These are phyloP conservation scores for Muraenolepis orangiensis DNA, from an alignment of 2,797 vertebrate species.

Conservation along the genomic window DNA sequence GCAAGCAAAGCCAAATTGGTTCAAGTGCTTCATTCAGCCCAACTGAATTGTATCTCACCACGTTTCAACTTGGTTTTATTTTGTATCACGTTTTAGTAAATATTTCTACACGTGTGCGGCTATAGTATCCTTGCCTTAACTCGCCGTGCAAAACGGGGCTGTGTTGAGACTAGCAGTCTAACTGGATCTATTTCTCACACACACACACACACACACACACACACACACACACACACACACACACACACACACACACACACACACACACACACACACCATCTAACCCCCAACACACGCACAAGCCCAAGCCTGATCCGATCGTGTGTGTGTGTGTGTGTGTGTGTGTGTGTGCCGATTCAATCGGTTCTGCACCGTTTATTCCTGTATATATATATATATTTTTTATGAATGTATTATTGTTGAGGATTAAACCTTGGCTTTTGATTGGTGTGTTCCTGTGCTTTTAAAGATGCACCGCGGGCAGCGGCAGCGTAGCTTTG, in stretches of 20 bases:
- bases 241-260: too few species aligned
- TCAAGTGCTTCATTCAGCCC: too few species aligned
- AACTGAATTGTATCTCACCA: too few species aligned
- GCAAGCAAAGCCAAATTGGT: too few species aligned
- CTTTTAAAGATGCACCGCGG: neutral
- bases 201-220: constrained; percentile 49
- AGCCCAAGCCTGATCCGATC: neutral
- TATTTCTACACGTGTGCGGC: too few species aligned
- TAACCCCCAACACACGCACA: neutral
- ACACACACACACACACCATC: constrained; percentile 50
- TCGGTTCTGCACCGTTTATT: neutral
- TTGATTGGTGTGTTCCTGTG: neutral
- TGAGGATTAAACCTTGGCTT: neutral
- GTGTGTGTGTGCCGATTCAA: neutral
- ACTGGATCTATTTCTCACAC: too few species aligned
- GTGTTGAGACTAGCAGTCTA: too few species aligned
- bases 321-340: neutral
- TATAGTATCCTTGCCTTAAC: too few species aligned
- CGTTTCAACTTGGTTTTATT: too few species aligned
- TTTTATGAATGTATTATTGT: neutral
- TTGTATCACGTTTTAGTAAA: too few species aligned
- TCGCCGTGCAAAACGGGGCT: too few species aligned
- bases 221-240: neutral
- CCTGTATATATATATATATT: too few species aligned
- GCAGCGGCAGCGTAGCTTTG: neutral